These are phyloP conservation scores for Rhineura floridana DNA, from an alignment of 2,113 vertebrate genomes.

Conservation along the genomic window DNA sequence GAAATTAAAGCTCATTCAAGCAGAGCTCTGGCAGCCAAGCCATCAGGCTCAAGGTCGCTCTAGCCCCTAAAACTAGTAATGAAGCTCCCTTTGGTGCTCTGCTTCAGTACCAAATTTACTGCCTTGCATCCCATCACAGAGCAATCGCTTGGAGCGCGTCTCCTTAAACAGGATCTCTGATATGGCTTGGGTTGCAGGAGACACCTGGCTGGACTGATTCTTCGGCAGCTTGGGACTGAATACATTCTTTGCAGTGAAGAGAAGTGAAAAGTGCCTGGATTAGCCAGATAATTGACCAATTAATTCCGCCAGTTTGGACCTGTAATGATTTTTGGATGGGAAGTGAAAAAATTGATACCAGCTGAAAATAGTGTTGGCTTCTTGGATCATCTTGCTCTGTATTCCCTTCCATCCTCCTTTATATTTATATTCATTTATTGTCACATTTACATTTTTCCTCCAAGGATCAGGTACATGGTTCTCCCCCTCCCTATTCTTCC, in stretches of 20 bases:
- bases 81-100: neutral
- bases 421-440: no score
- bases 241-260: neutral
- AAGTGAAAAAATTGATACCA: no score
- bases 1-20: conserved; percentile 1
- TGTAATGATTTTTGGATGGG: neutral
- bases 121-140: neutral
- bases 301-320: neutral
- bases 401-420: neutral
- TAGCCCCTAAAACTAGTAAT: neutral
- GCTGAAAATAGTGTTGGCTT: no score
- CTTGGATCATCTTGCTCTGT: neutral
- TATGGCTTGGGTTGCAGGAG: neutral
- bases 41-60: neutral
- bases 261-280: neutral
- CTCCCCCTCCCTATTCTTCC: neutral
- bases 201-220: accelerated
- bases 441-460: no score
- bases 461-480: no score
- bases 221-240: neutral
- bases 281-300: neutral
- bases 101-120: neutral
- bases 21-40: neutral
- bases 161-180: neutral
- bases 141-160: no score